A percentile compares a stretch with the other conserved stretches of the same genome.
Conservation (phyloP, 1,140 invertebrate genomes). For the Pogonomyrmex barbatus region DNA sequence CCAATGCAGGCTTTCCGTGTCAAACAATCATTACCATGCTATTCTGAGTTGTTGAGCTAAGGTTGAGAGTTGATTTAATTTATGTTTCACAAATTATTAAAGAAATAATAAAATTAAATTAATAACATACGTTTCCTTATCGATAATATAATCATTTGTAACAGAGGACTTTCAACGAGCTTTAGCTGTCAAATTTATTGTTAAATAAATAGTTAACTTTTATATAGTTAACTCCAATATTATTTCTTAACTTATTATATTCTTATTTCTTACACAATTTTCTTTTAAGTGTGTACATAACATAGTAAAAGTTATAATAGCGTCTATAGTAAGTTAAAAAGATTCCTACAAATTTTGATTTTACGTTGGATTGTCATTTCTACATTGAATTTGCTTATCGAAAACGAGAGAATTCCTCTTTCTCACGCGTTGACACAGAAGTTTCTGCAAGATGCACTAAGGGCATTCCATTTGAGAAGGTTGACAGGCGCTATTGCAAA, state of each 20-base stretch:
- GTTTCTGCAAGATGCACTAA: constrained; percentile 15
- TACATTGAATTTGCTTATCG: neutral
- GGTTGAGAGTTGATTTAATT: neutral
- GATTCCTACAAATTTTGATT: neutral
- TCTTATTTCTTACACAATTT: neutral
- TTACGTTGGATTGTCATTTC: neutral
- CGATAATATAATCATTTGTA: neutral
- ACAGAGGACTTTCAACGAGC: neutral
- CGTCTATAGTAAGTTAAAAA: neutral
- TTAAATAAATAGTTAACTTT: constrained; percentile 11
- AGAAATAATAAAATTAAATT: neutral
- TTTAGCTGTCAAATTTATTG: neutral
- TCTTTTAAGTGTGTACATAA: neutral
- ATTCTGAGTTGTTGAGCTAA: neutral
- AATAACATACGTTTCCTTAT: neutral
- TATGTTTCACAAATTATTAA: constrained; percentile 24
- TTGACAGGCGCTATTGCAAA: constrained; percentile 44
- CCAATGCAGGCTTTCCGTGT: constrained; percentile 34
- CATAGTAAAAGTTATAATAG: no score
- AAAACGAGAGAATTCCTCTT: constrained; percentile 21
- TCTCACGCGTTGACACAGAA: constrained; percentile 24
- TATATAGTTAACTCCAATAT: neutral
- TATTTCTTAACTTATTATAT: neutral
- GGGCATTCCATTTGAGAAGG: constrained; percentile 20
- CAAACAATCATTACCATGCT: constrained; percentile 24